Evolutionary conservation across 1,140 invertebrate species (phyloP), one percentile per base, ranked within the genome.

Genomic region (Holcopasites calliopsidis): DNA sequence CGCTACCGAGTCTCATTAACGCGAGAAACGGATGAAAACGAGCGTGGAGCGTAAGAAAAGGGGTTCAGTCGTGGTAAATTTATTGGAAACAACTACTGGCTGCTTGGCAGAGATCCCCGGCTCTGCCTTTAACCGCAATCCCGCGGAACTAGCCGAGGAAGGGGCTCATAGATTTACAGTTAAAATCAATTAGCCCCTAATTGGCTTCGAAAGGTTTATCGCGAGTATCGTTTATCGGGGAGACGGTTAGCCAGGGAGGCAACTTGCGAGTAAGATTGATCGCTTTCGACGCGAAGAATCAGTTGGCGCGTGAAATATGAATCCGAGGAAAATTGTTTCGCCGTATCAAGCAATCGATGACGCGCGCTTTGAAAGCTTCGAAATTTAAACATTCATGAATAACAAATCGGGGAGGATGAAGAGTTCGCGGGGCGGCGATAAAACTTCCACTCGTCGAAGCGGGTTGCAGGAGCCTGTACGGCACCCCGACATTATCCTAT

Each of bases 161-260:
- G 38, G 62, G 60, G 79, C 74, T 81, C 77, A 80, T 88, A 83
- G 83, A 88, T 87, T 87, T 88, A 88, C 88, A 85, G 79, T 87
- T 79, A 85, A 88, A 88, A 86, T 88, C 85, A 88, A 90, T 90
- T 88, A 85, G 83, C 52, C 40, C 42, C 68, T 85, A 84, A 85
- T 85, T 85, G 84, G 72, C 65, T 68, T 54, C 47, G 69, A 72
- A 55, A 69, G 54, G 60, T 70, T 60, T 40, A 42, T 42, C 42
- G 23, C 58, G 33, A 26, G 65, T 76, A 81, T 74, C 62, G 79
- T 65, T 77, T 79, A 82, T 82, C 28, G 71, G 60, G 23, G 4
- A 44, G 69, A 68, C 44, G 35, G 47, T 40, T 42, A 35, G 42
- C 28, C 23, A 31, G 26, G 16, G 40, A 50, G 11, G 18, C 23